Conservation (phyloP, 2,113 vertebrate species). For the Triplophysa dalaica region DNA sequence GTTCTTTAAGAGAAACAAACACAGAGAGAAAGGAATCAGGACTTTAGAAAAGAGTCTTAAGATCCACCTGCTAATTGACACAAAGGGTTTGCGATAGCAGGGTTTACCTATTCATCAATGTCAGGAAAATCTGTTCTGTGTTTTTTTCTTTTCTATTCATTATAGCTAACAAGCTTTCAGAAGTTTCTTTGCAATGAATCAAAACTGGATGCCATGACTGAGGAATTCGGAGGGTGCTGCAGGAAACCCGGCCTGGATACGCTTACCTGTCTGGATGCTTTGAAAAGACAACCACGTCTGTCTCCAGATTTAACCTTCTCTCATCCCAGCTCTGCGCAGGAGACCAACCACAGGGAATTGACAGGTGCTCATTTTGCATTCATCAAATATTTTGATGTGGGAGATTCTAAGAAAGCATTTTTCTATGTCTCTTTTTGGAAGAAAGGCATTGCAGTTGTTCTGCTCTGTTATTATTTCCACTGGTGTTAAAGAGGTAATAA, state of each 20-base stretch:
- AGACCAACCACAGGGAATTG: not conserved
- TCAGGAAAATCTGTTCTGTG: not conserved
- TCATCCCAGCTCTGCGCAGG: constrained; percentile 36
- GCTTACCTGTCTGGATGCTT: constrained; percentile 40
- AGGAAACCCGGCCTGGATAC: constrained; percentile 33
- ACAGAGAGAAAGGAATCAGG: too few relatives aligned
- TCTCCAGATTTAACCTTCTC: constrained; percentile 12
- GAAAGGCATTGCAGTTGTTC: not conserved
- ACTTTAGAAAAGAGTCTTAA: too few relatives aligned
- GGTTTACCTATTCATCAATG: not conserved
- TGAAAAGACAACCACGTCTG: constrained; percentile 21
- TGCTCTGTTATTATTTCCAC: not conserved
- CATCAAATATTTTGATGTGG: not conserved
- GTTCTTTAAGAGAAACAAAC: too few relatives aligned
- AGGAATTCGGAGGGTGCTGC: constrained; percentile 46
- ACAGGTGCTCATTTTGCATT: constrained; percentile 43
- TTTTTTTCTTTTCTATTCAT: not conserved
- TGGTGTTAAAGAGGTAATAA: not conserved
- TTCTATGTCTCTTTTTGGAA: too few relatives aligned
- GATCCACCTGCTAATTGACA: too few relatives aligned
- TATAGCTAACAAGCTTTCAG: constrained; percentile 45
- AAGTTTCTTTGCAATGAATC: constrained; percentile 47
- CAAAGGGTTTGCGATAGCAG: too few relatives aligned
- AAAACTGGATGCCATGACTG: not conserved
- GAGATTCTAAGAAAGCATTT: not conserved